Evolutionary conservation across 2,797 vertebrate species (phyloP).

Genomic region (Spondyliosoma cantharus): DNA sequence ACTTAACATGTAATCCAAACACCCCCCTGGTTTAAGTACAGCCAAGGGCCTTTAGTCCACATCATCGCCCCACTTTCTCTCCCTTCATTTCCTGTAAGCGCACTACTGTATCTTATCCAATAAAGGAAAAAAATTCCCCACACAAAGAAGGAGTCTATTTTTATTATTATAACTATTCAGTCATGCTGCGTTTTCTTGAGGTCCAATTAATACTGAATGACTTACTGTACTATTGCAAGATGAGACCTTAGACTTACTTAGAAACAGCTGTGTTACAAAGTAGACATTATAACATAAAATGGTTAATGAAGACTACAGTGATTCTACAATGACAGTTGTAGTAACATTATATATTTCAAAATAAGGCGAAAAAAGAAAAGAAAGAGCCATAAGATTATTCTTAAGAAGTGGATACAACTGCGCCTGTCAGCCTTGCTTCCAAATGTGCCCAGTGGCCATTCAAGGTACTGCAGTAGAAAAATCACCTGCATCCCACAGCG

Average conservation of each 20-base stretch:
- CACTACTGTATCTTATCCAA: neutral
- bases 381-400: too few relatives aligned
- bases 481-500: too few relatives aligned
- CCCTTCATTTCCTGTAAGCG: neutral
- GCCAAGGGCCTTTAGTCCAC: neutral
- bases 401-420: too few relatives aligned
- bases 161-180: neutral
- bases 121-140: neutral
- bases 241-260: too few relatives aligned
- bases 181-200: neutral
- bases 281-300: too few relatives aligned
- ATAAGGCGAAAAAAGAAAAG: too few relatives aligned
- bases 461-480: too few relatives aligned
- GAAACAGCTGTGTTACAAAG: neutral
- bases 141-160: neutral
- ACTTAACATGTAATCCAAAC: neutral
- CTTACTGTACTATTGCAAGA: neutral
- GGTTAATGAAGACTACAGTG: neutral
- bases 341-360: conserved; percentile 5
- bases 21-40: neutral
- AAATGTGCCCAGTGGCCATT: too few relatives aligned
- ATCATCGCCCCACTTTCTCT: neutral
- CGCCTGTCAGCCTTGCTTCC: too few relatives aligned
- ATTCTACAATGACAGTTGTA: neutral
- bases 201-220: neutral